Evolutionary conservation across 1,140 invertebrate species (phyloP), one percentile per base, ranked within the genome.

Genomic region (Drosophila watanabei): DNA sequence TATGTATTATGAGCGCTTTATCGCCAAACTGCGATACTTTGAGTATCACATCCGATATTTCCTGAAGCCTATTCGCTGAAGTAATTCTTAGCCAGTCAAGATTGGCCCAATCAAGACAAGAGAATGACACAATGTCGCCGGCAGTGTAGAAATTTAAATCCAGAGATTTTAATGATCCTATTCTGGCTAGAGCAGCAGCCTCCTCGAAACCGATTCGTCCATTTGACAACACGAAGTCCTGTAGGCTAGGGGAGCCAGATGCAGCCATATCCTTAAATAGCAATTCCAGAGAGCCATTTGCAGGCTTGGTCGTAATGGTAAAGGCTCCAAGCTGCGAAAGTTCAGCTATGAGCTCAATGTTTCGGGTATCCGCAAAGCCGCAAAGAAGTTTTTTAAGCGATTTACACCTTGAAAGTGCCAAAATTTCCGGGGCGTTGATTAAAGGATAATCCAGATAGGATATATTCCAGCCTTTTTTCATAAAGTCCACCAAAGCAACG

Each of bases 331-430:
- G 60, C 3, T 28, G 20, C 13, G 28, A 37, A 28, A 62, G 60
- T 2, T 62, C n/a, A 24, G 13, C 9, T 10, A 62, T n/a, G 6
- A 54, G 60, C 5, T 62, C 10, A 35, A 62, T 18, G 24, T 62
- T 62, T 6, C 6, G 11, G 46, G 46, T 37, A 18, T 62, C 20
- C 16, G 46, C 28, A 24, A 62, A 14, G 2, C 20, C 46, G n/a
- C 32, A 54, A 18, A 18, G 2, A 1, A 62, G 16, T 4, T 5
- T 54, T 4, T 2, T 37, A 6, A 62, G 33, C 8, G 14, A 28
- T 2, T 52, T 37, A 13, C 60, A 62, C n/a, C 16, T 54, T 2
- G 60, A 54, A 0, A 62, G 46, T 1, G 60, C 46, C 3, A 2
- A 8, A 10, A 37, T 14, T 37, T 62, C 60, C 32, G 37, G 14